Evolutionary conservation across 1,140 invertebrate species (phyloP), one percentile per base, ranked within the genome.

Genomic region (Zaprionus inermis): DNA sequence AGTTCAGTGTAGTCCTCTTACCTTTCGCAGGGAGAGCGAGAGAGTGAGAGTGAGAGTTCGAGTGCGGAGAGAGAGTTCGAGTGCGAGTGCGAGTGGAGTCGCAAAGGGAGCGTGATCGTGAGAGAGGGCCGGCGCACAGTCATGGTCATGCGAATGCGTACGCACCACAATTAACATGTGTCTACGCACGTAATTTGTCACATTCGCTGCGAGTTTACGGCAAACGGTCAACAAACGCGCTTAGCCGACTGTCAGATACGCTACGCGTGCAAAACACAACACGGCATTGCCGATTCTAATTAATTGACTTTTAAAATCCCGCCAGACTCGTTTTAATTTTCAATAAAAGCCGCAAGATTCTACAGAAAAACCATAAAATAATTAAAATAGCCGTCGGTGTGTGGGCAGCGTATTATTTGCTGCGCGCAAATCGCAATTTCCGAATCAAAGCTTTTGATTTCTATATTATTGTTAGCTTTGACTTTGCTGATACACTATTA

Each of bases 361-460:
- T 9, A 9, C 6, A 3, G n/a, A 46, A 11, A 16, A 1, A 18
- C 5, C 3, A 18, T 46, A 11, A 46, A 14, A 46, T 64, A 38
- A 64, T 54, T 64, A 54, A 64, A 55, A 38, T 41, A 55, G 34
- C 32, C 12, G 9, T 10, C 28, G 9, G 2, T 9, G 12, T 18
- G 14, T 9, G 0, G 3, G 6, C n/a, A 52, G 32, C 7, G 30
- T 44, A 56, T 54, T 14, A 58, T 14, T 36, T 36, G 28, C 24
- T 51, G 14, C 32, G 57, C 68, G 38, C n/a, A 60, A 85, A 78
- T 72, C 68, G 56, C 63, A 64, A 80, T 73, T 67, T 60, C 46
- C 49, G 82, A 82, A 86, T 83, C 83, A 88, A 44, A 79, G 83
- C 86, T 86, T 86, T 69, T 52, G 55, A 73, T 86, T 74, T 85